Base-by-base conservation (phyloP, 1,140 invertebrate species). In the Scaptodrosophila lebanonensis region DNA sequence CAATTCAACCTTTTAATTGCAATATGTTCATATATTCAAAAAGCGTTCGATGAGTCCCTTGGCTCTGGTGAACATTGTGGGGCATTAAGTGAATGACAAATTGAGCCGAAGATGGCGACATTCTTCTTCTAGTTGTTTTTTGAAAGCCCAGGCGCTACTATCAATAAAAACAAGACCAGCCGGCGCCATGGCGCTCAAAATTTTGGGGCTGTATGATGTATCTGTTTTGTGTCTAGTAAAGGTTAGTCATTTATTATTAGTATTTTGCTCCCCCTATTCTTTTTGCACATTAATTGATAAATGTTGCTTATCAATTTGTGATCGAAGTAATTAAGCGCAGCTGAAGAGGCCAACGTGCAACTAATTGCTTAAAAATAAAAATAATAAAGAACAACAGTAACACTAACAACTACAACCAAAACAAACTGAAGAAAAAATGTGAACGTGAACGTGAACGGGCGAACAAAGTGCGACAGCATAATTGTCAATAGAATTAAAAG, bases 221-320 rank as follows among this genome's bases (percentile, higher is more conserved):
- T 53, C 20, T 27, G 8, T 25, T 25, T 25, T 25, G 3, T 25
- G 22, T 25, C 8, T 25, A 25, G 22, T 8, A 25, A 3, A 25
- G n/a, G n/a, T n/a, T 22, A 44, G 18, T 18, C 17, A 27, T 30
- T 44, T 15, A 57, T 57, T 43, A 43, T 39, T 50, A 25, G 47
- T 35, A 17, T 25, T 49, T 17, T 50, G 9, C 20, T 32, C 3
- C 8, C 3, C 22, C 22, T 53, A 35, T 30, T 58, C 52, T 62
- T 71, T 68, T 73, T 29, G 68, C 75, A 73, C 52, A 69, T 66
- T 76, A 77, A 77, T 77, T 79, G 75, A 77, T 68, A 79, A 79
- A 77, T 77, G 49, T 58, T 49, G 56, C 40, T 68, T 70, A 76
- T 76, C 71, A 58, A 76, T 70, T 70, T 69, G 48, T 70, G 70